A percentile compares a stretch with the other conserved stretches of the same genome.
phyloP scores from a whole-genome alignment of 2,797 vertebrate genomes.

The Syncerus caffer region DNA sequence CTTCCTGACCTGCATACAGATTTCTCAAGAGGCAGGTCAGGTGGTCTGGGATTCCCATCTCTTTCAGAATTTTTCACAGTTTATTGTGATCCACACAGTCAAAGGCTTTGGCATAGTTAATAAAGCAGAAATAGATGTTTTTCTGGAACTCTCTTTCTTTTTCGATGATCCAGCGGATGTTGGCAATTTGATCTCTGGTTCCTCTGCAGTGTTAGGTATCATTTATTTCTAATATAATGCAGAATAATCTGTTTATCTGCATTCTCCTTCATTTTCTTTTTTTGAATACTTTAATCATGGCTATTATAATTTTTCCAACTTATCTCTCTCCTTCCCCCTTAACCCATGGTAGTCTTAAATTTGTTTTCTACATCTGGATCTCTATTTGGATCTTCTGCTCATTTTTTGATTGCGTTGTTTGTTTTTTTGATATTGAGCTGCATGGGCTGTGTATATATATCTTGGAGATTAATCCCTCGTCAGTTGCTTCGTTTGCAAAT shows the following conservation, averaged over 20 bases:
- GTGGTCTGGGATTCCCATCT: too few relatives aligned
- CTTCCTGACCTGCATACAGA: too few relatives aligned
- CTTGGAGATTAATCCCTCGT: not conserved
- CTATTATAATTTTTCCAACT: not conserved
- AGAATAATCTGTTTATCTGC: not conserved
- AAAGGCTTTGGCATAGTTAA: too few relatives aligned
- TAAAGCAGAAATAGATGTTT: too few relatives aligned
- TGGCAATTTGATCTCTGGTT: too few relatives aligned
- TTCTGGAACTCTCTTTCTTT: too few relatives aligned
- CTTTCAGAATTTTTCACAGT: too few relatives aligned
- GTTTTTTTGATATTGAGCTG: not conserved
- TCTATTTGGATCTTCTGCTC: not conserved
- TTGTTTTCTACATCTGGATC: not conserved
- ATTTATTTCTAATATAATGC: not conserved
- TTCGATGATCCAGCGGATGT: too few relatives aligned
- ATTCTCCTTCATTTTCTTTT: not conserved
- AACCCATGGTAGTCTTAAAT: not conserved
- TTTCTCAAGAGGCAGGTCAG: too few relatives aligned
- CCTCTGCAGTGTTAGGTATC: not conserved
- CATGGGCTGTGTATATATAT: not conserved
- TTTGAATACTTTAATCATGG: conserved; percentile 3
- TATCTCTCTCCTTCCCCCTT: not conserved
- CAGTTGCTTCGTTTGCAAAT: not conserved
- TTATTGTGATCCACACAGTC: too few relatives aligned
- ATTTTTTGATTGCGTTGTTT: not conserved